A percentile compares a stretch with the other conserved stretches of the same genome.
phyloP scores from a whole-genome alignment of 1,140 invertebrate species.

The Sycobia sp. region DNA sequence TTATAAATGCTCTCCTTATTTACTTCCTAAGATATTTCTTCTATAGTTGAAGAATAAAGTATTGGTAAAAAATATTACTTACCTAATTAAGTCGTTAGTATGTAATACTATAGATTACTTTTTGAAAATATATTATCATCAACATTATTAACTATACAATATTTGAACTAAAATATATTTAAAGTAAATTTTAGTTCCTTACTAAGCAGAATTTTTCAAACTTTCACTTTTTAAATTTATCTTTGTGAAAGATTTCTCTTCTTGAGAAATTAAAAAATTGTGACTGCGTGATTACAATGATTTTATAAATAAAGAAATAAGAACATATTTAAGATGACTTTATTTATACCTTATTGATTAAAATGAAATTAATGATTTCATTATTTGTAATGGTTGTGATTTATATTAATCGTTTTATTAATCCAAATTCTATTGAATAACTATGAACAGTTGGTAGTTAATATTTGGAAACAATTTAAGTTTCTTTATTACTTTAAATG shows the following conservation, averaged over 20 bases:
- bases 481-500: neutral
- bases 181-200: neutral
- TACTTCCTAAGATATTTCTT: conserved; percentile 6
- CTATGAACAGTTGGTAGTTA: neutral
- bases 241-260: conserved; percentile 16
- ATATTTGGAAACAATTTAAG: too few species aligned
- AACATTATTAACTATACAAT: conserved; percentile 7
- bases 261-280: conserved; percentile 10
- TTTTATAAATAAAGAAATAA: conserved; percentile 28
- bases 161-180: conserved; percentile 5
- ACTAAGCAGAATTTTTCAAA: neutral
- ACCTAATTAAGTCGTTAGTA: conserved; percentile 2
- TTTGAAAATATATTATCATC: neutral
- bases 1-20: conserved; percentile 8
- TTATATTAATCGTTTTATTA: neutral
- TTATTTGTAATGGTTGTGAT: neutral
- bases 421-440: conserved; percentile 2
- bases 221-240: neutral
- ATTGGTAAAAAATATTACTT: neutral
- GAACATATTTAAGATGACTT: conserved; percentile 1
- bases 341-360: neutral
- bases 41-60: neutral
- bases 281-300: conserved; percentile 19
- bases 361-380: neutral
- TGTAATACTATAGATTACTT: conserved; percentile 3